Percentiles rank a stretch among this genome's conserved stretches.
Conservation (phyloP, 2,113 vertebrate species). For the Steatornis caripensis region DNA sequence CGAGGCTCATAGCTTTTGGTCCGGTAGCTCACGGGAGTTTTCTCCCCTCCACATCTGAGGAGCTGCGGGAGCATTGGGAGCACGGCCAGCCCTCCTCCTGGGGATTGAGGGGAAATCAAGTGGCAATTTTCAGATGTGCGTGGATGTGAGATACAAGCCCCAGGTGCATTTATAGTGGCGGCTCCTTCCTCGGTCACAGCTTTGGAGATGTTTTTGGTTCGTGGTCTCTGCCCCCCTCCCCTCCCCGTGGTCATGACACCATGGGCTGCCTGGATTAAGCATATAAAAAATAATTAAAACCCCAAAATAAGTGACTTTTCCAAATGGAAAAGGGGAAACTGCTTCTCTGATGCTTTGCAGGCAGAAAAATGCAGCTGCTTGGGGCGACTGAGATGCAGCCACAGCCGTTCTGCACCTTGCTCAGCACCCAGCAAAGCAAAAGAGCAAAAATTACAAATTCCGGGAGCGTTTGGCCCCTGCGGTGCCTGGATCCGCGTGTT, state of each 20-base stretch:
- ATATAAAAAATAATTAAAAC: background rate
- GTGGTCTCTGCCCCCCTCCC: background rate
- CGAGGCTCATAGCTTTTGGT: background rate
- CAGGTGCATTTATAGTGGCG: background rate
- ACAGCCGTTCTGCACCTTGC: background rate
- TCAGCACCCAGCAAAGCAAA: background rate
- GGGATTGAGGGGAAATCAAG: background rate
- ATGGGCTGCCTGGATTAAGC: background rate
- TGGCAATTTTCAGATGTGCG: background rate
- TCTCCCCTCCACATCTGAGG: background rate
- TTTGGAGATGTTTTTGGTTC: background rate
- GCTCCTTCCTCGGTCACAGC: background rate
- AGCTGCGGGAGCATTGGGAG: rapidly evolving
- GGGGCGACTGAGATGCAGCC: background rate
- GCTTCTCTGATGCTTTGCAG: background rate
- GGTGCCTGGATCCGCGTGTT: rapidly evolving
- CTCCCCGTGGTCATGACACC: rapidly evolving
- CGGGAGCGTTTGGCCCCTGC: background rate
- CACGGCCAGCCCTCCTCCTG: background rate
- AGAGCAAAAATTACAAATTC: background rate
- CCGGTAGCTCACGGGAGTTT: background rate
- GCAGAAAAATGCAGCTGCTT: background rate
- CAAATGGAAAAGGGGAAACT: background rate
- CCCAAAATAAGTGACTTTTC: background rate
- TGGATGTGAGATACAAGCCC: background rate